These are phyloP conservation scores for Halichoerus grypus DNA, from an alignment of 2,113 vertebrate species.

Conservation along the genomic window DNA sequence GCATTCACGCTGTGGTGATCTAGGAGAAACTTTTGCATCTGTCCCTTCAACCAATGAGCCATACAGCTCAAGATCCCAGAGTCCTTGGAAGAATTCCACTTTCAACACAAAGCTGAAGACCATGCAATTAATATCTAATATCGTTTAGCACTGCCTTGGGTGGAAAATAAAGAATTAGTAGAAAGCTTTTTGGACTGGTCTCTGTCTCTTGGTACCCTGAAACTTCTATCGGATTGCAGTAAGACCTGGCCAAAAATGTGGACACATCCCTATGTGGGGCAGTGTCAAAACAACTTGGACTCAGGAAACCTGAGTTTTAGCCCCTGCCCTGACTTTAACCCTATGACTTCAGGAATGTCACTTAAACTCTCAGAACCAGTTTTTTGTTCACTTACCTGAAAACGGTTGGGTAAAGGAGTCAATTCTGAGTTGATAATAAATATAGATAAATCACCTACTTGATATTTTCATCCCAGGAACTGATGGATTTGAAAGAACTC, in stretches of 20 bases:
- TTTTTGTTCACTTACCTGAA: background rate
- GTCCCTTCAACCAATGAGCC: background rate
- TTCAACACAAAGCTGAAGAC: background rate
- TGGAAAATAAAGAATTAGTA: background rate
- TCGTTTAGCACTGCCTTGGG: background rate
- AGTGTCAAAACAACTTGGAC: background rate
- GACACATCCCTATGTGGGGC: background rate
- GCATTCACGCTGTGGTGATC: background rate
- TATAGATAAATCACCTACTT: background rate
- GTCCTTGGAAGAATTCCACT: background rate
- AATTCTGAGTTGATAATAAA: conserved; percentile 1
- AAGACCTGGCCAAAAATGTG: background rate
- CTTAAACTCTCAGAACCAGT: background rate
- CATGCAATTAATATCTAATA: background rate
- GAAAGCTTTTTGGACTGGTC: background rate
- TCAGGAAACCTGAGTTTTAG: background rate
- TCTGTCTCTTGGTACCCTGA: background rate
- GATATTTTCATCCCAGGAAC: background rate
- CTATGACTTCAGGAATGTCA: background rate
- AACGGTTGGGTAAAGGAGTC: background rate
- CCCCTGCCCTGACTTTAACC: background rate
- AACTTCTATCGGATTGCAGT: background rate
- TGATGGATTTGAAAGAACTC: background rate
- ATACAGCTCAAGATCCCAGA: background rate
- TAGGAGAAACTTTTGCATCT: background rate